Percentiles rank a stretch among this genome's conserved stretches.
Evolutionary conservation across 2,888 invertebrate genomes (phyloP).

Genomic region (Xanthorhoe designata): DNA sequence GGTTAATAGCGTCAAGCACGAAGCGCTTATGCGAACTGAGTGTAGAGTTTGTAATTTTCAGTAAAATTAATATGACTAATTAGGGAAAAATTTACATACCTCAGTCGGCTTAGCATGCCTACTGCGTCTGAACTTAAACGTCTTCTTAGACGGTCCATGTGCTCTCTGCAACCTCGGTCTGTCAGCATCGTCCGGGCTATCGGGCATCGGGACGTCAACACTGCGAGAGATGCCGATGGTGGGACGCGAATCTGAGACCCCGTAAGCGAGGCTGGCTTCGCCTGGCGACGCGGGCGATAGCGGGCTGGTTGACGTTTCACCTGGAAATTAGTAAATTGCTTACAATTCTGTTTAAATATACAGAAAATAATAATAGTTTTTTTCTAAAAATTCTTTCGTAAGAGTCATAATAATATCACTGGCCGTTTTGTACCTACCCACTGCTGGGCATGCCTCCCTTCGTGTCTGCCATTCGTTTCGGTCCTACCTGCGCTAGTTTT

Average conservation of each 20-base stretch:
- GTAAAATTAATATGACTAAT: no score
- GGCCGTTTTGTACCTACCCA: no score
- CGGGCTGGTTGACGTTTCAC: conserved; percentile 91
- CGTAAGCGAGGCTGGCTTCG: conserved; percentile 84
- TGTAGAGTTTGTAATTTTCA: no score
- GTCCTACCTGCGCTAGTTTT: no score
- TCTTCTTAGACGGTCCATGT: conserved; percentile 97
- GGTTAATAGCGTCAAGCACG: no score
- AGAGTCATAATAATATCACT: no score
- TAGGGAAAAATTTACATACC: conserved; percentile 77
- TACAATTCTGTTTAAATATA: background rate
- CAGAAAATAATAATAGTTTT: background rate
- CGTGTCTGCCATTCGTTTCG: no score
- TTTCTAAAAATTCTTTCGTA: no score
- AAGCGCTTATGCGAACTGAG: no score
- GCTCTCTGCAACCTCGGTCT: conserved; percentile 93
- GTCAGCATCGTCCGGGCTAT: conserved; percentile 65
- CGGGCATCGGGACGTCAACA: conserved; percentile 45
- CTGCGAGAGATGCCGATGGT: conserved; percentile 57
- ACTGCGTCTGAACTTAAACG: conserved; percentile 94
- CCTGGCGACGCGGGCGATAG: conserved; percentile 87
- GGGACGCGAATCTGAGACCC: conserved; percentile 49
- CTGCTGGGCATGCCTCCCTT: no score
- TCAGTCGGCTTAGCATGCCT: conserved; percentile 89
- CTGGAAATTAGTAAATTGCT: conserved; percentile 63